Base-by-base conservation (phyloP, 2,113 vertebrate genomes). In the Mastomys coucha region DNA sequence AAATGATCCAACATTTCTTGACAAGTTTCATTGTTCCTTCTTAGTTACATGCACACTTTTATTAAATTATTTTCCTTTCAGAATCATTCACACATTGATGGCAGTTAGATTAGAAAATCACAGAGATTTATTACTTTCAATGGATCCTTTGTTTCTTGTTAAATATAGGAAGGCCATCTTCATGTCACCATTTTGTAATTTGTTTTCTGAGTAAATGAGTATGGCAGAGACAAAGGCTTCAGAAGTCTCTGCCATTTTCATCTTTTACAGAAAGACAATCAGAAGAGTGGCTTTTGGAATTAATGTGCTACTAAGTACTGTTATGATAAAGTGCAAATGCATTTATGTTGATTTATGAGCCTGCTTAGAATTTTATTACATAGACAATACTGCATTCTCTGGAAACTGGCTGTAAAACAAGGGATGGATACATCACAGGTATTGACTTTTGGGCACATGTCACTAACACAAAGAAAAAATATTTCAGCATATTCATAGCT, bases 141-240 rank as follows among this genome's bases (percentile, higher is more conserved):
- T 20, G 67, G 13, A 28, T 28, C 88, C 69, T 96, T 97, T 92
- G 93, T 96, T 97, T 93, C 88, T 93, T 95, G 69, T 95, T 95
- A 96, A 97, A 89, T 76, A 73, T 33, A 91, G 36, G 93, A 96
- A 95, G 91, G 16, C 53, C 95, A n/a, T 53, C 42, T 95, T 88
- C 86, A 96, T 95, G 67, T 87, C n/a, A 89, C 76, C 56, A 49
- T 16, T 93, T 95, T 94, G 67, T 73, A 58, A 73, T 94, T 86
- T 91, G 22, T 85, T 97, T 96, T 86, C 72, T 73, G n/a, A 6
- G 31, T 84, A 95, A 97, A 91, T 65, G 73, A 78, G 19, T 45
- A 60, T n/a, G 22, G 24, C 53, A 91, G 85, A 85, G 24, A 92
- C 77, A 91, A 92, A 94, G 39, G 4, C 36, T 95, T 84, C 51